Evolutionary conservation across 1,140 invertebrate species (phyloP).

Genomic region (Sitobion miscanthi): DNA sequence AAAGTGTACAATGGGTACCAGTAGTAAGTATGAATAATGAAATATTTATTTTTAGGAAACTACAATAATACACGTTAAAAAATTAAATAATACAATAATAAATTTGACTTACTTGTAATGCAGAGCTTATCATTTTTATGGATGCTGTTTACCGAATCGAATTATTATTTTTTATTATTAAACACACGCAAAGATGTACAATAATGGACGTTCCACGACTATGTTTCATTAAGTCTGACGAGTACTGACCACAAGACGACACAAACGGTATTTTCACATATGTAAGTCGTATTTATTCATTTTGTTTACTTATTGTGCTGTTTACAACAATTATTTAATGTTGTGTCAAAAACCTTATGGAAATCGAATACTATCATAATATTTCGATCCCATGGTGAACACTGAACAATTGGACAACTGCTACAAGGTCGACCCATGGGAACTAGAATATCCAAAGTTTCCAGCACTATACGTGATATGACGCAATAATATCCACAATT

Average conservation of each 20-base stretch:
- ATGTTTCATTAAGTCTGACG: background rate
- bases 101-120: background rate
- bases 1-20: too few species aligned
- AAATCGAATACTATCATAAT: constrained; percentile 13
- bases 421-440: constrained; percentile 46
- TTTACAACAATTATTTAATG: background rate
- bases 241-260: background rate
- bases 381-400: constrained; percentile 40
- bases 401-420: constrained; percentile 24
- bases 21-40: background rate
- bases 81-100: background rate
- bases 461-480: constrained; percentile 16
- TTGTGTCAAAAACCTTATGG: constrained; percentile 44
- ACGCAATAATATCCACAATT: constrained; percentile 14
- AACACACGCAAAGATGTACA: too few species aligned
- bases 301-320: background rate
- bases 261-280: constrained; percentile 12
- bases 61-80: background rate
- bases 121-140: background rate
- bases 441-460: constrained; percentile 12
- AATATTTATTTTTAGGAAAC: background rate
- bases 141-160: background rate
- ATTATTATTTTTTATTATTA: background rate
- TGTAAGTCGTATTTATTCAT: constrained; percentile 31
- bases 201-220: too few species aligned